Evolutionary conservation across 2,113 vertebrate genomes (phyloP), one percentile per base, ranked within the genome.

Genomic region (Galeopterus variegatus): DNA sequence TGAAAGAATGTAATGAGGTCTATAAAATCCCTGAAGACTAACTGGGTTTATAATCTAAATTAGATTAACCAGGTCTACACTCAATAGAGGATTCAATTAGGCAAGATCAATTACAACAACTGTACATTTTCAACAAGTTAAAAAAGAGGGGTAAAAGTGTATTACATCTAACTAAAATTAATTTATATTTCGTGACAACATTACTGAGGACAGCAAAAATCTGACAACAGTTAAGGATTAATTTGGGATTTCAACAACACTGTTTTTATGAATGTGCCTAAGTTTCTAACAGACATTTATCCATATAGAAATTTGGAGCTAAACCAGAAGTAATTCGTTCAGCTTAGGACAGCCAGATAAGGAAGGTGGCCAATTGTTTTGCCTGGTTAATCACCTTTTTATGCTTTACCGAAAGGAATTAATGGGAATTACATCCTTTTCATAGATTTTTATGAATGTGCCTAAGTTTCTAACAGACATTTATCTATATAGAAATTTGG

Each of bases 321-420:
- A 90, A 97, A 89, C 79, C 91, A 26, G n/a, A 92, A 93, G 31
- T 52, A 97, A 92, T 95, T 97, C 6, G 60, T 96, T 98, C 73
- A 83, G 31, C n/a, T 94, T 58, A 76, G 21, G n/a, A 81, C 23
- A 83, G 84, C 72, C 85, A 86, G 58, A 69, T 90, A 97, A 90
- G 50, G 3, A 33, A 77, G 28, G 5, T 85, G 31, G 73, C 23
- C 87, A 96, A 88, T 75, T 93, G 65, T 93, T 96, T 98, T 90
- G 88, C 93, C 97, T 96, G 50, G 79, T 73, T 97, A 96, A 96
- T 93, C 90, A 92, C 26, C 18, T 64, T 96, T 97, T 95, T 73
- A 89, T 96, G 80, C 62, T 73, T 93, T 92, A 41, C 12, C 90
- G 89, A 89, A 90, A 83, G 21, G 24, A 93, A 88, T 95, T 96